Conservation (phyloP, 2,113 vertebrate genomes). For the Ceratotherium simum region DNA sequence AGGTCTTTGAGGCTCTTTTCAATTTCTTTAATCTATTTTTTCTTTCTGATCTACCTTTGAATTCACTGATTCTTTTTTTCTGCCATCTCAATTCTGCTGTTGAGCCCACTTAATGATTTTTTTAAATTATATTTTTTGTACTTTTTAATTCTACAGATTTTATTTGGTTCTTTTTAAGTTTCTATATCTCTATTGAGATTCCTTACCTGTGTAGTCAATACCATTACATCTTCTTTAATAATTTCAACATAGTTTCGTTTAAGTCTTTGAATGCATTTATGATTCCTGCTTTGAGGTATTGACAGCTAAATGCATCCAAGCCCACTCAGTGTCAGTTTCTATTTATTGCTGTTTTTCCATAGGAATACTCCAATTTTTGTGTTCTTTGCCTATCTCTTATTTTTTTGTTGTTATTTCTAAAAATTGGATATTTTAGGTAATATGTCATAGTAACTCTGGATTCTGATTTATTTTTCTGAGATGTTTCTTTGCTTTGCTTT, state of each 20-base stretch:
- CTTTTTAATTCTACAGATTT: too few species aligned
- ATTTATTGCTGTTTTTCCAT: background rate
- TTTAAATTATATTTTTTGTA: too few species aligned
- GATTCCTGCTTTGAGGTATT: background rate
- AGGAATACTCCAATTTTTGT: background rate
- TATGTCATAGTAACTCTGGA: background rate
- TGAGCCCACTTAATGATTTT: too few species aligned
- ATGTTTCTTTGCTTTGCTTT: background rate
- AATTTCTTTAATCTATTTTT: too few species aligned
- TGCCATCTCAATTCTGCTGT: too few species aligned
- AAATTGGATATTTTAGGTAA: background rate
- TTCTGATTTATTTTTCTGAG: background rate
- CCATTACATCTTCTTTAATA: background rate
- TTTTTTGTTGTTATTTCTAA: background rate
- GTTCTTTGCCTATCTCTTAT: background rate
- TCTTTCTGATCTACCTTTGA: too few species aligned
- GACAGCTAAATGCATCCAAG: background rate
- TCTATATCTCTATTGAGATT: too few species aligned
- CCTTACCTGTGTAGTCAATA: background rate
- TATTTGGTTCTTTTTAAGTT: too few species aligned
- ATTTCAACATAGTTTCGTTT: background rate
- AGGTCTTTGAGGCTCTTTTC: too few species aligned
- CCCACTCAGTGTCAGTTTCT: background rate
- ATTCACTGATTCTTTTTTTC: too few species aligned
- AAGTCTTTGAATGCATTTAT: background rate